phyloP scores from a whole-genome alignment of 2,113 vertebrate species.

The Eurypyga helias region DNA sequence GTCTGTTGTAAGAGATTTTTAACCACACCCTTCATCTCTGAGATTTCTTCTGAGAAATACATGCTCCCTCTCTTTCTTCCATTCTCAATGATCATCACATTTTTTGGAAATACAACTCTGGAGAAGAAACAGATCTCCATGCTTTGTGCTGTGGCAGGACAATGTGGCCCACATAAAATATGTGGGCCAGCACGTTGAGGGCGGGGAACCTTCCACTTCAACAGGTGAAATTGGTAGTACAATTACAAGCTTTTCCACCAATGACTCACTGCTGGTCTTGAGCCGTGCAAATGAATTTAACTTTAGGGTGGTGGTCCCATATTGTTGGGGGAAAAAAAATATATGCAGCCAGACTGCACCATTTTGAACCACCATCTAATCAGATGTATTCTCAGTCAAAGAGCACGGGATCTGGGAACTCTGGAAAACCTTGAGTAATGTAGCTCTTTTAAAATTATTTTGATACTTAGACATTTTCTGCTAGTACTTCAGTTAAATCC shows the following conservation, averaged over 20 bases:
- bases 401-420: neutral
- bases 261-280: too few species aligned
- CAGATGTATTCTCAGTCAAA: neutral
- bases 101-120: neutral
- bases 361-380: neutral
- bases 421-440: neutral
- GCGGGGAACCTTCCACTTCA: too few species aligned
- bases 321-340: neutral
- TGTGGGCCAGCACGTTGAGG: too few species aligned
- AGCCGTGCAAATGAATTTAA: too few species aligned
- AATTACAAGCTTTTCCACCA: too few species aligned
- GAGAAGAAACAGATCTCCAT: neutral
- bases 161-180: accelerated
- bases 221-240: too few species aligned
- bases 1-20: neutral
- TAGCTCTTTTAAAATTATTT: neutral
- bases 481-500: neutral
- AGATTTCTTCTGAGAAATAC: neutral
- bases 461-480: neutral
- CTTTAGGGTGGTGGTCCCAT: too few species aligned
- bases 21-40: neutral
- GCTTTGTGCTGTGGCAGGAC: accelerated
- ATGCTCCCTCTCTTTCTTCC: neutral
- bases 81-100: neutral
- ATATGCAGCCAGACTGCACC: neutral